Evolutionary conservation across 2,888 invertebrate species (phyloP).

Genomic region (Melanostoma scalare): DNA sequence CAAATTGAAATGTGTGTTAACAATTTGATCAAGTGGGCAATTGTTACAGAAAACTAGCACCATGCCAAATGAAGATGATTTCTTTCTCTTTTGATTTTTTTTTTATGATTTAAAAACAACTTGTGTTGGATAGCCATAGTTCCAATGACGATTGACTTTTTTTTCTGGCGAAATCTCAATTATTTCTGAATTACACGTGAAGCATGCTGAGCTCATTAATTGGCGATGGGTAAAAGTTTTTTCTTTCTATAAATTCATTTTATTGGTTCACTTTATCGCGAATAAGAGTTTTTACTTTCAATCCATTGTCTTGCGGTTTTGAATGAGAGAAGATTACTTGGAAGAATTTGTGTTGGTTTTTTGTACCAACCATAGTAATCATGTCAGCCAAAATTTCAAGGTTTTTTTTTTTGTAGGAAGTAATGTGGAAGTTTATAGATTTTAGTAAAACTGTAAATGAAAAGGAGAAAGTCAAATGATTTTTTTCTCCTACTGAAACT

Average conservation of each 20-base stretch:
- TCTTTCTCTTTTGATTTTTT: constrained; percentile 21
- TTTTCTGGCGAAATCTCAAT: constrained; percentile 60
- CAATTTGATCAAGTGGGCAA: constrained; percentile 27
- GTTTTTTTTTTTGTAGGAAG: constrained; percentile 51
- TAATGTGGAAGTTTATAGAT: constrained; percentile 8
- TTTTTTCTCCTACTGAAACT: constrained; percentile 5
- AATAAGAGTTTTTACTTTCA: constrained; percentile 27
- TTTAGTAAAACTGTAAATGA: not conserved
- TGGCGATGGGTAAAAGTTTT: constrained; percentile 65
- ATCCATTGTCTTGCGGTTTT: constrained; percentile 5
- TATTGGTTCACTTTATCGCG: constrained; percentile 42
- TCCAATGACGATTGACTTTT: constrained; percentile 51
- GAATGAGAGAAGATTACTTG: constrained; percentile 5
- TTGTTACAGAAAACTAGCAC: constrained; percentile 42
- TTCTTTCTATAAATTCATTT: constrained; percentile 20
- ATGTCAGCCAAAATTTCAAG: constrained; percentile 43
- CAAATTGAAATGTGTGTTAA: constrained; percentile 11
- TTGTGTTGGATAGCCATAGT: constrained; percentile 1
- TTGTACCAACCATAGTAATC: constrained; percentile 31
- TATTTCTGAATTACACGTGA: constrained; percentile 43
- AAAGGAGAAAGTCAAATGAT: constrained; percentile 16
- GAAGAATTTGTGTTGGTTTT: constrained; percentile 19
- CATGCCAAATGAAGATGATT: constrained; percentile 26
- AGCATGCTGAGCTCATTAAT: constrained; percentile 60
- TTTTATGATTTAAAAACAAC: constrained; percentile 10